These are phyloP conservation scores for Coronaproctus castanopsis DNA, from an alignment of 2,888 invertebrate species.

Conservation along the genomic window DNA sequence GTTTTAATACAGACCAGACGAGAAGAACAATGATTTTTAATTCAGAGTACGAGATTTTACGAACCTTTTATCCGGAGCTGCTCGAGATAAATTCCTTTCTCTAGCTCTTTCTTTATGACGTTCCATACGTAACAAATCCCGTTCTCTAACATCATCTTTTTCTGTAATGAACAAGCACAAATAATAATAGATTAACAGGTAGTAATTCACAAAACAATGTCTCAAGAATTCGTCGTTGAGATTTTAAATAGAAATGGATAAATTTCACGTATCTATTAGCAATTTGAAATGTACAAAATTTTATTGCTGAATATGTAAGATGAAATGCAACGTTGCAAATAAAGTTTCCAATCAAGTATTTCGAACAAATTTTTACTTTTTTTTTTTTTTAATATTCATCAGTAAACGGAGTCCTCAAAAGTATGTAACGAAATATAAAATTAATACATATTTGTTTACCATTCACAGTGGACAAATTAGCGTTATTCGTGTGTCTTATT, in stretches of 20 bases:
- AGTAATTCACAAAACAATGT: background rate
- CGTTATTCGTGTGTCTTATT: conserved; percentile 35
- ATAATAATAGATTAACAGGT: conserved; percentile 2
- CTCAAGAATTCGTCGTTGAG: background rate
- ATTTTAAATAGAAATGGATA: conserved; percentile 4
- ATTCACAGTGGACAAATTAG: too few species aligned
- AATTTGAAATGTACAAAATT: too few species aligned
- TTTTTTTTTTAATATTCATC: conserved; percentile 25
- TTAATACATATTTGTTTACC: too few species aligned
- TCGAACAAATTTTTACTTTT: background rate
- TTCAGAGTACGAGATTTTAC: too few species aligned
- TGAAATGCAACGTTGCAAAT: too few species aligned
- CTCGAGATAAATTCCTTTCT: conserved; percentile 78
- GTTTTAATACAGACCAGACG: too few species aligned
- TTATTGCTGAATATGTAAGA: too few species aligned
- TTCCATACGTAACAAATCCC: conserved; percentile 71
- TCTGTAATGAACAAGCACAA: conserved; percentile 22
- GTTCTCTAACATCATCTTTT: conserved; percentile 50
- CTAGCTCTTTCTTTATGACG: conserved; percentile 77
- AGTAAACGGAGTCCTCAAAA: conserved; percentile 25
- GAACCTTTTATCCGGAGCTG: conserved; percentile 85
- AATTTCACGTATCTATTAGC: conserved; percentile 8
- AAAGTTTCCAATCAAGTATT: too few species aligned
- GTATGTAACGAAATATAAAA: too few species aligned
- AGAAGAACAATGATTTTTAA: too few species aligned